A percentile compares a stretch with the other conserved stretches of the same genome.
Conservation (phyloP, 2,113 vertebrate genomes). For the Cricetomys ansorgei region DNA sequence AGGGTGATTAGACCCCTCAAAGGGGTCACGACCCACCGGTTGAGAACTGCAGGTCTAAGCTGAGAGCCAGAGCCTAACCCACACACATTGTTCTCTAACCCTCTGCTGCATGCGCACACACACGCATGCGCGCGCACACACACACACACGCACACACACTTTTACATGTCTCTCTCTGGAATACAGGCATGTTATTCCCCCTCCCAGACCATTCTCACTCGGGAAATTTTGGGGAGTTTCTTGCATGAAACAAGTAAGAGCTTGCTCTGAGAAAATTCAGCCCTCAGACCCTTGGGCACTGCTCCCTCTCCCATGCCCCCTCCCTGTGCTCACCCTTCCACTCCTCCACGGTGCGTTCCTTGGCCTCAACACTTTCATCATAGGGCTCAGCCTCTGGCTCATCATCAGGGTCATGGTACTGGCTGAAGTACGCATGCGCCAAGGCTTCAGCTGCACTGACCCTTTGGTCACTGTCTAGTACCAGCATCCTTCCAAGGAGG, state of each 20-base stretch:
- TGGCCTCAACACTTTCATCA: conserved; percentile 95
- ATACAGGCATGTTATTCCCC: too few relatives aligned
- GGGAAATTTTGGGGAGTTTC: neutral
- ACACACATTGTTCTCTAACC: neutral
- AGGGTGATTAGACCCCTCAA: too few relatives aligned
- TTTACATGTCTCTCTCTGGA: neutral
- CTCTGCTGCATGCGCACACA: neutral
- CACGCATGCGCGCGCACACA: neutral
- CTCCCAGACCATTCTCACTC: neutral
- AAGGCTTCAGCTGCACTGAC: conserved; percentile 95
- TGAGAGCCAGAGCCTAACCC: neutral
- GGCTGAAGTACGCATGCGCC: conserved; percentile 96
- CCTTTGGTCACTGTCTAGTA: conserved; percentile 96
- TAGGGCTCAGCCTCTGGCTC: conserved; percentile 95
- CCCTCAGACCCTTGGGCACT: neutral
- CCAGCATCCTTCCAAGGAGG: conserved; percentile 97
- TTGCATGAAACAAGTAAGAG: neutral
- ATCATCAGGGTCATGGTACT: conserved; percentile 97
- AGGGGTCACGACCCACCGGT: too few relatives aligned
- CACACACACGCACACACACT: neutral
- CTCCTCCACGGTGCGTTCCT: conserved; percentile 95
- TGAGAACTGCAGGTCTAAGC: too few relatives aligned
- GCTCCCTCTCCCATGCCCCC: rapidly evolving
- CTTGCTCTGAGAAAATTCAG: neutral
- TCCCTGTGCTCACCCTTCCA: conserved; percentile 93